phyloP scores from a whole-genome alignment of 2,888 invertebrate species.

The Tanytarsus gracilentus region DNA sequence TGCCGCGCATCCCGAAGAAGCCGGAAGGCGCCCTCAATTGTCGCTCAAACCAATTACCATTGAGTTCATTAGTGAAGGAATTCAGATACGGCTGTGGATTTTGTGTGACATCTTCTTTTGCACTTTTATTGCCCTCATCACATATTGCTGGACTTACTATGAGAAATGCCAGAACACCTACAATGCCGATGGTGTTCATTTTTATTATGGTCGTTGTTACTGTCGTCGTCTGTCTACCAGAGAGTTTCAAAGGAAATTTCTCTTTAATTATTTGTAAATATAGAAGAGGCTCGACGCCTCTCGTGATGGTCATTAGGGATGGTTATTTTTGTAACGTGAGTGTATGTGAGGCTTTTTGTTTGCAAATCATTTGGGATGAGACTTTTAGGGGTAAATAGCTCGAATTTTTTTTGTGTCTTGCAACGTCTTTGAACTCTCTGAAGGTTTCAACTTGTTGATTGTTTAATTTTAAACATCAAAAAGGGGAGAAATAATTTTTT shows the following conservation, averaged over 20 bases:
- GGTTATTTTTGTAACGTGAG: no score
- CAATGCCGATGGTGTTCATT: conserved; percentile 10
- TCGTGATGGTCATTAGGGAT: no score
- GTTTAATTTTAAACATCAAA: no score
- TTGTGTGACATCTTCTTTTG: not conserved
- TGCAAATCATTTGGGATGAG: no score
- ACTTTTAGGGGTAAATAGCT: no score
- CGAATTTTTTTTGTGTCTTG: no score
- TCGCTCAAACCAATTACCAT: conserved; percentile 9
- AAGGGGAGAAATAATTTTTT: no score
- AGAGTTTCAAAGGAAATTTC: not conserved
- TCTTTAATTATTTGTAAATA: not conserved
- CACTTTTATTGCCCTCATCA: conserved; percentile 3
- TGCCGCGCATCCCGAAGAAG: conserved; percentile 40
- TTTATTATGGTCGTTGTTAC: not conserved
- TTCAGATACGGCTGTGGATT: not conserved
- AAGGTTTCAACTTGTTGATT: no score
- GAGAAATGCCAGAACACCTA: conserved; percentile 5
- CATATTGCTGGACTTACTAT: conserved; percentile 16
- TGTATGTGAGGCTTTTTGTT: no score
- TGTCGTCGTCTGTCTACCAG: not conserved
- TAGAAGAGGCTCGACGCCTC: no score
- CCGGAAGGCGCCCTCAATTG: conserved; percentile 44
- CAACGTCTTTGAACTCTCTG: no score
- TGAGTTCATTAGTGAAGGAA: not conserved